Conservation (phyloP, 2,888 invertebrate genomes). For the Imbricaverruca yamaguchii region DNA sequence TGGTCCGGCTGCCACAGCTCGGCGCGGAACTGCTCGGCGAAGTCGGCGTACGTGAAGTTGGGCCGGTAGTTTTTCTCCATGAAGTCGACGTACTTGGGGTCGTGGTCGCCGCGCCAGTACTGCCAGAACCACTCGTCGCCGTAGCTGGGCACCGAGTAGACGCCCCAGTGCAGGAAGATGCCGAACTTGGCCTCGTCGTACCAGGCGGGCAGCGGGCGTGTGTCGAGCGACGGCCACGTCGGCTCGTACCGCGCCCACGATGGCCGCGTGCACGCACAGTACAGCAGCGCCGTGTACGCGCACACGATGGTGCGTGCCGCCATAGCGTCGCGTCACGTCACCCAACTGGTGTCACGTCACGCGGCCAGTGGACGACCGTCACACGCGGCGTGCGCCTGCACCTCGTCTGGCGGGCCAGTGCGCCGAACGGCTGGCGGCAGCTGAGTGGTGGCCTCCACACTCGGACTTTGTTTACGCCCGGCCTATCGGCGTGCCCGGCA, state of each 20-base stretch:
- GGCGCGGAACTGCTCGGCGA: slow-evolving; percentile 78
- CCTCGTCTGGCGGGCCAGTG: no score
- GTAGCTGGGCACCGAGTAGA: slow-evolving; percentile 81
- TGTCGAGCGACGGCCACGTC: slow-evolving; percentile 76
- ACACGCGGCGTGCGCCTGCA: no score
- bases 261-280: no score
- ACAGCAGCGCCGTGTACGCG: no score
- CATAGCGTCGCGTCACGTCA: no score
- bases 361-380: no score
- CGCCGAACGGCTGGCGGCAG: no score
- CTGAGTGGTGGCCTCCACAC: no score
- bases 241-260: slow-evolving; percentile 50
- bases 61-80: slow-evolving; percentile 78
- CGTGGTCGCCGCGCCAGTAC: slow-evolving; percentile 60
- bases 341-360: no score
- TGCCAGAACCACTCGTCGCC: slow-evolving; percentile 89
- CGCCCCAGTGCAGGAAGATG: slow-evolving; percentile 91
- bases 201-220: slow-evolving; percentile 73
- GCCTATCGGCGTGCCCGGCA: no score
- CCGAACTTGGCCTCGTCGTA: slow-evolving; percentile 85
- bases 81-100: slow-evolving; percentile 46
- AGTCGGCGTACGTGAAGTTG: slow-evolving; percentile 82
- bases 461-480: no score
- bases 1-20: slow-evolving; percentile 67
- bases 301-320: no score